These are phyloP conservation scores for Molorchus minor DNA, from an alignment of 2,888 invertebrate genomes.

Conservation along the genomic window DNA sequence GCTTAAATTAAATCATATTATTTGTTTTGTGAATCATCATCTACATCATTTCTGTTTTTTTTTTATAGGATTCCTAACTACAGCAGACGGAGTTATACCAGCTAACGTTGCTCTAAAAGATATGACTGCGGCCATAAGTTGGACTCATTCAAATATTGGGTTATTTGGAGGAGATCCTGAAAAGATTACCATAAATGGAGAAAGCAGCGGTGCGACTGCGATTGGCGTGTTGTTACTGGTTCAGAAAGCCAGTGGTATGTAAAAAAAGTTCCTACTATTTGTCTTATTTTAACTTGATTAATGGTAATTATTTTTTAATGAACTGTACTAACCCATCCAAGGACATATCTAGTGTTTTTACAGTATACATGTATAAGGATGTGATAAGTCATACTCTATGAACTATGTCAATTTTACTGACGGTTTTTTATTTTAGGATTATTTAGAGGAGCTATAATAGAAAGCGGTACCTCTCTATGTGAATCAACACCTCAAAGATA, in stretches of 20 bases:
- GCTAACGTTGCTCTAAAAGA: slow-evolving; percentile 22
- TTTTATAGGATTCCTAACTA: slow-evolving; percentile 27
- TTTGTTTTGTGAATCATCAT: neutral
- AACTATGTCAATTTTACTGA: too few relatives aligned
- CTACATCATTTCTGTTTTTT: neutral
- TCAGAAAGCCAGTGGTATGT: slow-evolving; percentile 14
- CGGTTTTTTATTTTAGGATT: slow-evolving; percentile 17
- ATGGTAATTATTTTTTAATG: too few relatives aligned
- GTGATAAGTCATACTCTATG: too few relatives aligned
- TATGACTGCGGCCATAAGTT: slow-evolving; percentile 14
- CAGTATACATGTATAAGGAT: too few relatives aligned
- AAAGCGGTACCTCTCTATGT: slow-evolving; percentile 27
- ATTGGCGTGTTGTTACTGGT: slow-evolving; percentile 4
- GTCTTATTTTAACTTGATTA: too few relatives aligned
- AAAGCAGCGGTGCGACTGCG: slow-evolving; percentile 14
- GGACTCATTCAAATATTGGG: slow-evolving; percentile 25
- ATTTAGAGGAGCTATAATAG: slow-evolving; percentile 21
- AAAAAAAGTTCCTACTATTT: too few relatives aligned
- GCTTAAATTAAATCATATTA: too few relatives aligned
- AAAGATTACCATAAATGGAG: slow-evolving; percentile 17
- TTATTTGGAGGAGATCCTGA: slow-evolving; percentile 28
- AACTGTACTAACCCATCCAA: too few relatives aligned
- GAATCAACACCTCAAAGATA: slow-evolving; percentile 15
- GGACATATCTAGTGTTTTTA: too few relatives aligned
- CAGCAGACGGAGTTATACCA: slow-evolving; percentile 22